phyloP scores from a whole-genome alignment of 2,888 invertebrate species.

The Dasysyrphus albostriatus region DNA sequence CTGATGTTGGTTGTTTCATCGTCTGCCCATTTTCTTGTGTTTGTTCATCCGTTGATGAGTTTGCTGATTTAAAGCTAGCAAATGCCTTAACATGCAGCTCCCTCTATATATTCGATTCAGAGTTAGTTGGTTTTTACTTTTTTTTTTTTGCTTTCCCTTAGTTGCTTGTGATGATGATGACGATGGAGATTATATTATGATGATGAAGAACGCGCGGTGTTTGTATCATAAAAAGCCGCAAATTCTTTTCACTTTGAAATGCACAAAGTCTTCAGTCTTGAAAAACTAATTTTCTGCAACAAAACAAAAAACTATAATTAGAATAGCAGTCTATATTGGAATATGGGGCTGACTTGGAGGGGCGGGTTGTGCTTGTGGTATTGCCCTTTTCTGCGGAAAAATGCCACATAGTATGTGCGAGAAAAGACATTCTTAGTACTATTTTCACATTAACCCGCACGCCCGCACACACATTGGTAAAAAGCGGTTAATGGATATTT shows the following conservation, averaged over 20 bases:
- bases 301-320: slow-evolving; percentile 65
- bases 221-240: slow-evolving; percentile 57
- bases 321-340: slow-evolving; percentile 31
- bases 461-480: slow-evolving; percentile 14
- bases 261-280: slow-evolving; percentile 13
- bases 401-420: slow-evolving; percentile 26
- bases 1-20: neutral
- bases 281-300: slow-evolving; percentile 61
- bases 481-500: slow-evolving; percentile 58
- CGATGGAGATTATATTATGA: slow-evolving; percentile 33
- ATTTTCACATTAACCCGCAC: neutral
- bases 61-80: slow-evolving; percentile 30
- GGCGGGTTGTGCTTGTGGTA: neutral
- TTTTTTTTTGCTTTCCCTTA: neutral
- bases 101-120: slow-evolving; percentile 18
- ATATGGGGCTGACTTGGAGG: neutral
- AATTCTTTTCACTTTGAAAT: slow-evolving; percentile 64
- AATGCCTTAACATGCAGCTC: slow-evolving; percentile 34
- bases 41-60: slow-evolving; percentile 14
- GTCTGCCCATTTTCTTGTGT: neutral
- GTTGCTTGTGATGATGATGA: slow-evolving; percentile 20
- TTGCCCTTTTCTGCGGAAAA: slow-evolving; percentile 1
- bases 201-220: slow-evolving; percentile 52
- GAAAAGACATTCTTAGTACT: slow-evolving; percentile 15
- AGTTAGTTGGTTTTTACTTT: slow-evolving; percentile 10